These are phyloP conservation scores for Gavialis gangeticus DNA, from an alignment of 2,113 vertebrate genomes.

Conservation along the genomic window DNA sequence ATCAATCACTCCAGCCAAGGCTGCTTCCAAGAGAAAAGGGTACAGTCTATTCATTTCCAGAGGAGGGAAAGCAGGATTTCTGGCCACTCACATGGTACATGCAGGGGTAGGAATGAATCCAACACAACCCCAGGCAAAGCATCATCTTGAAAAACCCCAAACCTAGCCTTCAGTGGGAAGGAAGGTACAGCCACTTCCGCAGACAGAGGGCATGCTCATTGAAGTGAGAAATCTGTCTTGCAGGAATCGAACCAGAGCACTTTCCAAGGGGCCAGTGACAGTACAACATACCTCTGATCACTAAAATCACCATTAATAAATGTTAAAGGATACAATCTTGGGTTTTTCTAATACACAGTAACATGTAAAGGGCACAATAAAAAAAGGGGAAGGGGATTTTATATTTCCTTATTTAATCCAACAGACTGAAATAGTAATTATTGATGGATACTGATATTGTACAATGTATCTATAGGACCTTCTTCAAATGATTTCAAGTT, in stretches of 20 bases:
- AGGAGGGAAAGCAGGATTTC: neutral
- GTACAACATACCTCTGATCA: accelerated
- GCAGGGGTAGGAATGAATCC: neutral
- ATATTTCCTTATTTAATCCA: neutral
- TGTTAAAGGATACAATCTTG: neutral
- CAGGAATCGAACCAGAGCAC: neutral
- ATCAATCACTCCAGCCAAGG: neutral
- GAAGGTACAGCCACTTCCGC: neutral
- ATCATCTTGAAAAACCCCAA: neutral
- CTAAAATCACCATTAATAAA: neutral
- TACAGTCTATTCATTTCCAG: neutral
- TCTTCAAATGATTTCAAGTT: neutral
- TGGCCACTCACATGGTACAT: neutral
- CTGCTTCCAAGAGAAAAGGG: neutral
- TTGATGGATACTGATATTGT: neutral
- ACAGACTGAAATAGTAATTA: neutral
- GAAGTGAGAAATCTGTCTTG: neutral
- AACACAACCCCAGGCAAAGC: neutral
- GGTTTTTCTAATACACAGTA: neutral
- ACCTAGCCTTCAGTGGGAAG: neutral
- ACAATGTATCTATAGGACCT: neutral
- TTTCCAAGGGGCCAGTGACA: neutral
- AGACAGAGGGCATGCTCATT: neutral
- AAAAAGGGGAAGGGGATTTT: neutral
- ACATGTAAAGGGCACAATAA: neutral